phyloP scores from a whole-genome alignment of 1,140 invertebrate genomes.

The Leguminivora glycinivorella region DNA sequence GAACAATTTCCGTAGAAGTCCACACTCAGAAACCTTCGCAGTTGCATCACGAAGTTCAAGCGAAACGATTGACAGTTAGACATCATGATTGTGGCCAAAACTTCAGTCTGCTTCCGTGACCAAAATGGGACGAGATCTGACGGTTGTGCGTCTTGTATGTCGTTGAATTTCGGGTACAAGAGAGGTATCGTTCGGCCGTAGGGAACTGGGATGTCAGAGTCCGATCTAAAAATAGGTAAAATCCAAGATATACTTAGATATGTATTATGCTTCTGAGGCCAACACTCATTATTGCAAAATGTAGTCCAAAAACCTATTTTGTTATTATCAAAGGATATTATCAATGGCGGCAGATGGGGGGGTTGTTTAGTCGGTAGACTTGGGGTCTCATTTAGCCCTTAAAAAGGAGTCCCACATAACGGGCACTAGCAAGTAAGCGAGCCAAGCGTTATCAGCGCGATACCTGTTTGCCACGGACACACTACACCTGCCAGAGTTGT shows the following conservation, averaged over 20 bases:
- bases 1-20: conserved; percentile 17
- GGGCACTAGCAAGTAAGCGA: too few species aligned
- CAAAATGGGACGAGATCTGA: conserved; percentile 16
- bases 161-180: conserved; percentile 32
- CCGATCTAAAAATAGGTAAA: conserved; percentile 54
- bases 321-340: too few species aligned
- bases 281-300: too few species aligned
- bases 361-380: too few species aligned
- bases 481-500: too few species aligned
- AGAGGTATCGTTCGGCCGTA: conserved; percentile 77
- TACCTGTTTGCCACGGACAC: too few species aligned
- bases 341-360: too few species aligned
- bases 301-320: too few species aligned
- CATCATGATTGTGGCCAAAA: conserved; percentile 78
- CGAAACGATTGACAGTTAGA: conserved; percentile 80
- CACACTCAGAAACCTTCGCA: conserved; percentile 52
- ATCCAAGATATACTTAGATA: not conserved
- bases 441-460: too few species aligned
- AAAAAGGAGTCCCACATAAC: too few species aligned
- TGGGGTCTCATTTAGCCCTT: too few species aligned
- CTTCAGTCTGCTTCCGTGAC: conserved; percentile 46
- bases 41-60: conserved; percentile 79
- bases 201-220: conserved; percentile 82
- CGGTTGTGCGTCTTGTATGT: conserved; percentile 6
- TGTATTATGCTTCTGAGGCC: too few species aligned